Base-by-base conservation (phyloP, 2,888 invertebrate genomes). In the Resseliella maxima region DNA sequence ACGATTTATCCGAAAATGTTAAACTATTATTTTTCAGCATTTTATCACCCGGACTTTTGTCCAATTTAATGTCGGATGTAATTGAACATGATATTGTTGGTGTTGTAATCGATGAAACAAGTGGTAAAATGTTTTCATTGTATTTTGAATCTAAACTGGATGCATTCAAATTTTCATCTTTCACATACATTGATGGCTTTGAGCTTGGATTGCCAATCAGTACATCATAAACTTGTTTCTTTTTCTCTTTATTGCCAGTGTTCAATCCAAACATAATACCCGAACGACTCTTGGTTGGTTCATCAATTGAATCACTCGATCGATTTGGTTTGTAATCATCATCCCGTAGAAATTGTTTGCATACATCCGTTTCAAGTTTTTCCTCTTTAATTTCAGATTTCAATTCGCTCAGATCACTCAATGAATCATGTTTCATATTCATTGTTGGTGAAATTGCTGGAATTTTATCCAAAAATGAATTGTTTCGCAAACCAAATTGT, bases 121-220 rank as follows among this genome's bases (percentile, higher is more conserved):
- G 36, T 36, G 83, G 83, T 24, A 83, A 38, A 8, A 83, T 38
- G 12, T 38, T 83, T n/a, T 83, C 83, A 31, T 38, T 83, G 83
- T 38, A 83, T 38, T 83, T 83, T 38, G 83, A 8, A 83, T 83
- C 83, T 1, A 38, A 6, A 38, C 83, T 83, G 21, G 83, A 83
- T 31, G 72, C 10, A 83, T 83, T 83, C 83, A 83, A n/a, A 83
- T 83, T 38, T 38, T 83, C 83, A n/a, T 83, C 83, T 83, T 83
- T 83, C 10, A 83, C 38, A 38, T 38, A 83, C 24, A 83, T n/a
- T 38, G 83, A 83, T 24, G 36, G 24, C n/a, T 38, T 83, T n/a
- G 38, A 36, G 24, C 38, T 83, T 10, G 83, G 83, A 38, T 38
- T 83, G 3, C 38, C 36, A 83, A 83, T 83, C n/a, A 83, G 12